Conservation (phyloP, 1,140 invertebrate genomes). For the Meloidogyne floridensis region DNA sequence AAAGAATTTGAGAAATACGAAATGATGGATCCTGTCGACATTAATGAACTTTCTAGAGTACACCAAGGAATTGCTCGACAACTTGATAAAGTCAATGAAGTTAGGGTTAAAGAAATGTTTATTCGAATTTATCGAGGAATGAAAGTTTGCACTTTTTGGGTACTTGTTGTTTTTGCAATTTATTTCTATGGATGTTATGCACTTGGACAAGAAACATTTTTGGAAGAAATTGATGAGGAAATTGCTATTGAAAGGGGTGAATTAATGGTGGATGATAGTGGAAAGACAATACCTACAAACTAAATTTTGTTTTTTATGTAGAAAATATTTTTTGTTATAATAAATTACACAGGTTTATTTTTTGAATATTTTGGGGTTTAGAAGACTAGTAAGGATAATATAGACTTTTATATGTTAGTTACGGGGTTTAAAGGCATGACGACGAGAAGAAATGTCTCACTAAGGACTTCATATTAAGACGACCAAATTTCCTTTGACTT, state of each 20-base stretch:
- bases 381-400: too few relatives aligned
- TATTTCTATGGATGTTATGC: constrained; percentile 61
- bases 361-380: background rate
- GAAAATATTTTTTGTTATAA: background rate
- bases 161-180: constrained; percentile 53
- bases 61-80: constrained; percentile 63
- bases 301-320: background rate
- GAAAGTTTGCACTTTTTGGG: constrained; percentile 31
- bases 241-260: constrained; percentile 49
- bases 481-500: too few relatives aligned
- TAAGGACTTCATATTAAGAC: too few relatives aligned
- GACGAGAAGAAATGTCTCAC: too few relatives aligned
- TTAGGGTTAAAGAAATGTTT: constrained; percentile 61
- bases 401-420: too few relatives aligned
- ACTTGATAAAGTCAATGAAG: constrained; percentile 61
- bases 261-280: constrained; percentile 14
- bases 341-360: too few relatives aligned
- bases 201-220: constrained; percentile 63
- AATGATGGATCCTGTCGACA: constrained; percentile 58
- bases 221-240: constrained; percentile 65
- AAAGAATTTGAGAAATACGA: constrained; percentile 50
- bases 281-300: background rate
- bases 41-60: constrained; percentile 62
- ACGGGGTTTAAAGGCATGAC: too few relatives aligned
- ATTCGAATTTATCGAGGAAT: constrained; percentile 62